Base-by-base conservation (phyloP, 2,888 invertebrate genomes). In the Macrophya annulata region DNA sequence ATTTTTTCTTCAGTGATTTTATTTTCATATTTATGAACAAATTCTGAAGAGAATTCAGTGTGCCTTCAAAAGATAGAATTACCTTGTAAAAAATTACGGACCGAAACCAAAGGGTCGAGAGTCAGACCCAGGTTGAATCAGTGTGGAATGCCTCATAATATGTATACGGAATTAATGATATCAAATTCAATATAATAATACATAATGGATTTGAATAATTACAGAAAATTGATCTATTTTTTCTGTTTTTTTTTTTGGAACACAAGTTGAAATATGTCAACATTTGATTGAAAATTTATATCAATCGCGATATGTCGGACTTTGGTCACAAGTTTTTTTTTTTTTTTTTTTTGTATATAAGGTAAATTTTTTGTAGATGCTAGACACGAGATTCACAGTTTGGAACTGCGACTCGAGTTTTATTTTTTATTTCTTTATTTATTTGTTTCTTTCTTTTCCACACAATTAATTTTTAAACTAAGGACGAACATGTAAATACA, bases 221-320 rank as follows among this genome's bases (percentile, higher is more conserved):
- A 81, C 62, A 62, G 59, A 62, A 81, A 40, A 43, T 81, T 81
- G 81, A 81, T 62, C 81, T 81, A 43, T 62, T 59, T 62, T 48
- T 45, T 74, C 48, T 15, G 5, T 21, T 45, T 25, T 74, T 9
- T 74, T n/a, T 79, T 43, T 62, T 59, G 68, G 83, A 83, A 83
- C 83, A 83, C 31, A 83, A 83, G 83, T 68, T 62, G 43, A 83
- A 82, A 65, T 37, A 79, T 59, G 45, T 83, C 68, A 83, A 83
- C 48, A 62, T n/a, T 83, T 81, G 40, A 81, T 45, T 62, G 21
- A n/a, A 65, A 43, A 81, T 59, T 40, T 59, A 43, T 59, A 68
- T 71, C 31, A 83, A 83, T 68, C 68, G 71, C 83, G 83, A 83
- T 83, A 83, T 83, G 83, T 83, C 83, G 51, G 83, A 65, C 55